A percentile compares a stretch with the other conserved stretches of the same genome.
These are phyloP conservation scores for Eurystomus gularis DNA, from an alignment of 2,113 vertebrate species.

Conservation along the genomic window DNA sequence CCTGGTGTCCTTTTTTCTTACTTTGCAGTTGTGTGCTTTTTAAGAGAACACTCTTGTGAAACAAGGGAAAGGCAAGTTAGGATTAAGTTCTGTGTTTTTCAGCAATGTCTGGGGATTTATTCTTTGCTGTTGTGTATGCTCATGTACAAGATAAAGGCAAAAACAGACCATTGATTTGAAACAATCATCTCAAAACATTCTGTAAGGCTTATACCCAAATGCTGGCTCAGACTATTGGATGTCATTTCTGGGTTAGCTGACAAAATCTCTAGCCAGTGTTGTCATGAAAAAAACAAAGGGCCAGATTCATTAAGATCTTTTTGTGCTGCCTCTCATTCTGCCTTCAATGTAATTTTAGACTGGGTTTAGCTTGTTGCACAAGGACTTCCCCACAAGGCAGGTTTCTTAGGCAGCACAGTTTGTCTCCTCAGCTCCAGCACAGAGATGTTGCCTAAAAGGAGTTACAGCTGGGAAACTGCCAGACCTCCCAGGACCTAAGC, in stretches of 20 bases:
- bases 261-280: not conserved
- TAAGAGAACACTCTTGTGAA: not conserved
- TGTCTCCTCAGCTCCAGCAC: not conserved
- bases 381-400: not conserved
- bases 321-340: not conserved
- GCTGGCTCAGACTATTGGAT: not conserved
- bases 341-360: not conserved
- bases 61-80: not conserved
- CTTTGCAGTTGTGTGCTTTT: not conserved
- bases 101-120: not conserved
- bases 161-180: not conserved
- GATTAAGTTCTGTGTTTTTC: not conserved
- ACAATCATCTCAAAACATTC: not conserved
- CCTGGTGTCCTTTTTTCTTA: not conserved
- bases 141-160: not conserved
- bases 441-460: not conserved
- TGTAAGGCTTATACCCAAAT: not conserved
- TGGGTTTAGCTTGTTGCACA: not conserved
- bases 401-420: not conserved
- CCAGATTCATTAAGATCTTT: not conserved
- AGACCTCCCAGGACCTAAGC: not conserved
- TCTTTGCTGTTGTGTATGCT: not conserved
- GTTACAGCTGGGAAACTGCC: not conserved
- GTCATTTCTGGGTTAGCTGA: not conserved
- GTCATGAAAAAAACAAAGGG: not conserved